A percentile compares a stretch with the other conserved stretches of the same genome.
These are phyloP conservation scores for Stenodema calcarata DNA, from an alignment of 2,888 invertebrate genomes.

Conservation along the genomic window DNA sequence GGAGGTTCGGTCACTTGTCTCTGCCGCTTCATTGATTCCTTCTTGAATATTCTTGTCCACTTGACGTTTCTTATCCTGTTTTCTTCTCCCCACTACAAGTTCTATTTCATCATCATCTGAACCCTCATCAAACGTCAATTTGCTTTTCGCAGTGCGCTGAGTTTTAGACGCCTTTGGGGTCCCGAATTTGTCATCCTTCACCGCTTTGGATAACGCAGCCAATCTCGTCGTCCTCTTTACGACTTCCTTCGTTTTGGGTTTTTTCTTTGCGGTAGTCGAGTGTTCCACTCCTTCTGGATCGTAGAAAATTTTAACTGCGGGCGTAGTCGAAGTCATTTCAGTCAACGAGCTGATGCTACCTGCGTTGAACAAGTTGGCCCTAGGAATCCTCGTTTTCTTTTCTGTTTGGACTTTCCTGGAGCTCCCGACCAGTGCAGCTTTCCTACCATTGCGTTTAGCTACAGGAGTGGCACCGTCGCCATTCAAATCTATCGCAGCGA, in stretches of 20 bases:
- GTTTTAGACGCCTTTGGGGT: background rate
- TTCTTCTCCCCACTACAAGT: background rate
- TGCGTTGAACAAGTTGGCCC: background rate
- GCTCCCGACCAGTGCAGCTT: background rate
- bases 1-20: background rate
- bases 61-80: too few species aligned
- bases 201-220: background rate
- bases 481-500: background rate
- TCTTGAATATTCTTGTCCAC: too few species aligned
- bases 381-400: background rate
- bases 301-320: constrained; percentile 8
- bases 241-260: background rate
- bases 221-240: background rate
- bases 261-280: background rate
- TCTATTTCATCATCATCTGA: background rate
- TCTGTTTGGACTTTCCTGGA: background rate
- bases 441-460: background rate
- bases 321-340: background rate
- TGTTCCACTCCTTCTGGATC: constrained; percentile 18
- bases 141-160: background rate
- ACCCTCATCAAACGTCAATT: background rate
- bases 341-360: background rate
- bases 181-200: background rate
- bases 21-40: background rate
- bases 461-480: background rate